Evolutionary conservation across 2,888 invertebrate genomes (phyloP).

Genomic region (Trissolcus brochymenae): DNA sequence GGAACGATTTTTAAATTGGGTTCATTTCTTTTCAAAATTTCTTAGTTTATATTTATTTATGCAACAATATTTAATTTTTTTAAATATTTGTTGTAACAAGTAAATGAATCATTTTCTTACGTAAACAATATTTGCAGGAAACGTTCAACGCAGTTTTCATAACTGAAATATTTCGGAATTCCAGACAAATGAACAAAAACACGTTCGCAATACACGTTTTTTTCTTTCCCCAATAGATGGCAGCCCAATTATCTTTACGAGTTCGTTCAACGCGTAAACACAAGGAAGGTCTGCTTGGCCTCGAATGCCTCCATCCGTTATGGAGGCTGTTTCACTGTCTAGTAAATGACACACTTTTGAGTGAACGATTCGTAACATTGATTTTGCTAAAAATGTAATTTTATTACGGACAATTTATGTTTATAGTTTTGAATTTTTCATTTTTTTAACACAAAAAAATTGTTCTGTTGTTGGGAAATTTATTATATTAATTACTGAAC

Average conservation of each 20-base stretch:
- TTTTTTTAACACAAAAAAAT: too few species aligned
- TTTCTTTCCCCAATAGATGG: slow-evolving; percentile 73
- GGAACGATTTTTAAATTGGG: too few species aligned
- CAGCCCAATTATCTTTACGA: slow-evolving; percentile 73
- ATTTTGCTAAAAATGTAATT: slow-evolving; percentile 4
- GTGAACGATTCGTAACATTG: slow-evolving; percentile 23
- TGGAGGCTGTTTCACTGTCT: slow-evolving; percentile 48
- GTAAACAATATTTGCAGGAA: too few species aligned
- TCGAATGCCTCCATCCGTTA: slow-evolving; percentile 55
- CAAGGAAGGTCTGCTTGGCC: slow-evolving; percentile 56
- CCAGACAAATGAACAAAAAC: slow-evolving; percentile 51
- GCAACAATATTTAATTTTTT: too few species aligned
- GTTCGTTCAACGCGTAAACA: slow-evolving; percentile 60
- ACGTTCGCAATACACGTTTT: slow-evolving; percentile 66
- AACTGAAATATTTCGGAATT: slow-evolving; percentile 2
- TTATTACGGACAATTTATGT: neutral
- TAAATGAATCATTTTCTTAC: too few species aligned
- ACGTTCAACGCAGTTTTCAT: too few species aligned
- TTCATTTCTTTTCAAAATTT: too few species aligned
- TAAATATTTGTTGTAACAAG: too few species aligned
- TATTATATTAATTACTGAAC: too few species aligned
- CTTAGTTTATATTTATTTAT: too few species aligned
- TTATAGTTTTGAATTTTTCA: too few species aligned
- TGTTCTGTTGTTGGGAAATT: too few species aligned
- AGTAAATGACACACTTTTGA: slow-evolving; percentile 55